Base-by-base conservation (phyloP, 2,113 vertebrate species). In the Struthio camelus region DNA sequence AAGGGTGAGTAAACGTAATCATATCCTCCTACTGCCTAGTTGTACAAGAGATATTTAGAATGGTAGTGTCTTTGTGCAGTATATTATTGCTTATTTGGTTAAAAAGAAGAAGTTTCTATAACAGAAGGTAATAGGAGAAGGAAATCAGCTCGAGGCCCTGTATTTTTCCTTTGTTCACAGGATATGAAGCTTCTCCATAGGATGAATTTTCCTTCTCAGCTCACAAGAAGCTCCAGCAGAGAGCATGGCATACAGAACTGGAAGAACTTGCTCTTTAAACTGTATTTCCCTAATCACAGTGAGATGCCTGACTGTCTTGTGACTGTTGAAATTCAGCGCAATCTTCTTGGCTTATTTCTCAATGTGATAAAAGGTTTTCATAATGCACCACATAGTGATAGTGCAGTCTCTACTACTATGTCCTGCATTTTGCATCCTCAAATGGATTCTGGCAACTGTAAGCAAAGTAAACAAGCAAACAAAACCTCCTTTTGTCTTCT, bases 361-460 rank as follows among this genome's bases (percentile, higher is more conserved):
- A 64, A 32, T 44, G 58, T 90, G 90, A 93, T 90, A 72, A 92
- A 91, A 96, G 58, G 48, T 91, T 93, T 93, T 96, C 92, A 92
- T 90, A 93, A 91, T 36, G 54, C 32, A 66, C 16, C 81, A 66
- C 71, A 42, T 36, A 83, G 61, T 20, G 76, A 64, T 90, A 94
- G 59, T 70, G 58, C 56, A 70, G 28, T 61, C 13, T 80, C 50
- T 85, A 93, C 46, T 38, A 88, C 77, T 83, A 87, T 27, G 82
- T 44, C 80, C 38, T 86, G 48, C 67, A 84, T 93, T 97, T 94
- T 88, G 28, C 67, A 86, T 85, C 54, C 54, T 44, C 40, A 53
- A 91, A 95, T n/a, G 67, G 19, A 78, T 38, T 82, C 46, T 38
- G 19, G 64, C 11, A 91, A 86, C 80, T 42, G n/a, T 83, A 91